Percentiles rank a stretch among this genome's conserved stretches.
Evolutionary conservation across 2,797 vertebrate species (phyloP).

Genomic region (Zalophus californianus): DNA sequence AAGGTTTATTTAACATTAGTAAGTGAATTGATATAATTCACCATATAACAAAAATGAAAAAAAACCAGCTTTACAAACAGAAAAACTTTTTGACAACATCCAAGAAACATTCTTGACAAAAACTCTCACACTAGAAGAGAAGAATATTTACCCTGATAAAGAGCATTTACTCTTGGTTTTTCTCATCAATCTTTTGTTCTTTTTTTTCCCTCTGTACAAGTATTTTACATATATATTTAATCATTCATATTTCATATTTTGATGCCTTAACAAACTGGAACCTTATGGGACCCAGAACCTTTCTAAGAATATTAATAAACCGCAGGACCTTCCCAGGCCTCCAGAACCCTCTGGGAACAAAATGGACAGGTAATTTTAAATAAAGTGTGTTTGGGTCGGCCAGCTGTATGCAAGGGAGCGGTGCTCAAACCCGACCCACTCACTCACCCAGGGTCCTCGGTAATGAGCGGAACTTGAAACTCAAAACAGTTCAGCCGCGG

Average conservation of each 20-base stretch:
- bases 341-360: not conserved
- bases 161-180: not conserved
- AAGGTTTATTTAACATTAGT: not conserved
- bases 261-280: not conserved
- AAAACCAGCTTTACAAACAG: not conserved
- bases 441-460: rapidly evolving
- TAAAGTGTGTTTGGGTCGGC: not conserved
- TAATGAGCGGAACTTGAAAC: not conserved
- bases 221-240: not conserved
- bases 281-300: not conserved
- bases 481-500: not conserved
- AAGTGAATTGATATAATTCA: not conserved
- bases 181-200: not conserved
- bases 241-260: not conserved
- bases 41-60: not conserved
- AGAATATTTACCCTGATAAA: not conserved
- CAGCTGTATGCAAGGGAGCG: not conserved
- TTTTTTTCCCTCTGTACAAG: not conserved
- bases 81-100: not conserved
- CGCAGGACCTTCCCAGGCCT: not conserved
- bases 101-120: not conserved
- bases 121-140: not conserved
- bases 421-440: not conserved
- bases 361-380: not conserved
- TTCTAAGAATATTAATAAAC: not conserved